Evolutionary conservation across 2,797 vertebrate genomes (phyloP), one percentile per base, ranked within the genome.

Genomic region (Coranthus polyacanthus): DNA sequence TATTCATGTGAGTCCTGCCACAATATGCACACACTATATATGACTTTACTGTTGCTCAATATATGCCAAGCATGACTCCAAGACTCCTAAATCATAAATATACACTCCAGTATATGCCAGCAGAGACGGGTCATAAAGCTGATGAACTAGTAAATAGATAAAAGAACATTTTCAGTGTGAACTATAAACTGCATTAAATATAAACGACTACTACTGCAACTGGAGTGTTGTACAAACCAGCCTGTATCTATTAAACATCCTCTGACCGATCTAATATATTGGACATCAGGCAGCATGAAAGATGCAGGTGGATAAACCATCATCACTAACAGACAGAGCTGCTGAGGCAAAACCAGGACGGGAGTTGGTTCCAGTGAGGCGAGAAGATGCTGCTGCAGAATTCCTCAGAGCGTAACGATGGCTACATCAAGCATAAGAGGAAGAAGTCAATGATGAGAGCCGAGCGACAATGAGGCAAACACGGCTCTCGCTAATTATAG

Each of bases 401-500:
- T 17, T 62, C 65, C 66, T 68, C 22, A 4, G 57, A 84, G 88
- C 37, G 44, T 52, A 66, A 77, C 36, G 3, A 71, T 18, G 39
- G 41, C 53, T 57, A 62, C 53, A 46, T 82, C 58, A 67, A 68
- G 71, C 79, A 78, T 72, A 73, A 20, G 43, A 63, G 36, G 68
- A 66, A 70, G 64, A 66, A 45, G 58, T 69, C 17, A 10, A 53
- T 44, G 56, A 74, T 59, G 42, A 43, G 68, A 55, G 69, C 45
- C 10, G 58, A 63, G 54, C 12, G 62, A 75, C 74, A 71, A 62
- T 43, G 75, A 79, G 75, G 67, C 61, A n/a, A n/a, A n/a, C n/a
- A n/a, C n/a, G n/a, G n/a, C n/a, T n/a, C n/a, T 65, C 16, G 5
- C 57, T 80, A 76, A 87, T 82, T 86, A 72, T 61, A 69, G 55